These are phyloP conservation scores for Drosophila imparisetae DNA, from an alignment of 2,888 invertebrate genomes.

Conservation along the genomic window DNA sequence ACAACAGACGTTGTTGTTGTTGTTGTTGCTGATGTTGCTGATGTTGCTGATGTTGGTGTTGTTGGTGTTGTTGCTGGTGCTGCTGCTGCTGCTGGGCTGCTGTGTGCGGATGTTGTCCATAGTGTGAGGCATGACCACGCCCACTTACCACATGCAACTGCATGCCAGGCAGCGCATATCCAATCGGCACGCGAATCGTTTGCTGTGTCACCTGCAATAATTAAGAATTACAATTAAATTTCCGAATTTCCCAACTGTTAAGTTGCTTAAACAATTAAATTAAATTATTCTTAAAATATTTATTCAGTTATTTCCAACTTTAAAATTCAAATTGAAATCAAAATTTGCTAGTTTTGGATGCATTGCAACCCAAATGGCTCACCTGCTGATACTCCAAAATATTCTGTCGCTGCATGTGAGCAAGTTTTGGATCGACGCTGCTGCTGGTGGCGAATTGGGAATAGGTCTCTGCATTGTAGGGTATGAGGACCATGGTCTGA, in stretches of 20 bases:
- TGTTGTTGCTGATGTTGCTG: constrained; percentile 51
- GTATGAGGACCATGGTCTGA: constrained; percentile 89
- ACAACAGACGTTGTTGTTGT: constrained; percentile 77
- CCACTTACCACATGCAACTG: constrained; percentile 85
- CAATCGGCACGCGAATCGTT: constrained; percentile 85
- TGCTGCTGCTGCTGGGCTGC: constrained; percentile 74
- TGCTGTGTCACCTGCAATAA: constrained; percentile 84
- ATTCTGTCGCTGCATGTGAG: constrained; percentile 84
- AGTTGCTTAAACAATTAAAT: not conserved
- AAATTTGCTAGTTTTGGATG: not conserved
- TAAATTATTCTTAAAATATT: too few species aligned
- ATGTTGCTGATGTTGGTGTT: constrained; percentile 74
- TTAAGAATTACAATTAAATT: too few species aligned
- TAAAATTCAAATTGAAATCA: too few species aligned
- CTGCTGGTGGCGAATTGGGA: constrained; percentile 83
- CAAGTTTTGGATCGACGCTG: constrained; percentile 82
- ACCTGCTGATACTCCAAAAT: constrained; percentile 85
- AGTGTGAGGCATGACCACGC: constrained; percentile 79
- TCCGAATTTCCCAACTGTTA: not conserved
- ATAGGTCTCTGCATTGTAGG: constrained; percentile 86
- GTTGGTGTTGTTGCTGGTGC: constrained; percentile 58
- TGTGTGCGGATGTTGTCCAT: constrained; percentile 73
- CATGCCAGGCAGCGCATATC: constrained; percentile 85
- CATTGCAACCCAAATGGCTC: constrained; percentile 23
- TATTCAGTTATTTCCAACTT: too few species aligned